Conservation (phyloP, 2,888 invertebrate genomes). For the Alloplasta piceator region DNA sequence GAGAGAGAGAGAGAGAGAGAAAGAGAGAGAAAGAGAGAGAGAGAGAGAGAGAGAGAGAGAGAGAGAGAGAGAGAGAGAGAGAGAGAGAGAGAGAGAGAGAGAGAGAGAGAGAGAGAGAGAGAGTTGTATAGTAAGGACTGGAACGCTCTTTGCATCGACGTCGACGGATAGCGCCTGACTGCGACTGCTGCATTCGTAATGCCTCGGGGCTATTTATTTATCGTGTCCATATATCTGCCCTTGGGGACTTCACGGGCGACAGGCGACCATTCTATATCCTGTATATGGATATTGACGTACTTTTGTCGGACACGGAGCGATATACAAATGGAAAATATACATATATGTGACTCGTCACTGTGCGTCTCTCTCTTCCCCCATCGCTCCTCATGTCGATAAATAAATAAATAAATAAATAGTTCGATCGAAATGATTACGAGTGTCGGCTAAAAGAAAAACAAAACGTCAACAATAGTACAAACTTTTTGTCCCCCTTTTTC, state of each 20-base stretch:
- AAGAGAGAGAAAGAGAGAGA: not conserved
- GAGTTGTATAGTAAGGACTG: constrained; percentile 16
- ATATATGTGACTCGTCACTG: not conserved
- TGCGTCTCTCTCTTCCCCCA: not conserved
- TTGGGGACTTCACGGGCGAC: constrained; percentile 77
- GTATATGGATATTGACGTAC: constrained; percentile 1
- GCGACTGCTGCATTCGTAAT: constrained; percentile 69
- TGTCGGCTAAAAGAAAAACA: not conserved
- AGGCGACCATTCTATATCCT: constrained; percentile 47
- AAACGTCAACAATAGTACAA: not conserved
- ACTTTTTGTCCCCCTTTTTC: not conserved
- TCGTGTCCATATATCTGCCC: constrained; percentile 75
- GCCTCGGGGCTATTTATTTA: constrained; percentile 74
- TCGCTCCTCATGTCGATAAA: constrained; percentile 8
- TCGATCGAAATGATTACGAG: constrained; percentile 23
- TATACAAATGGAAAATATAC: not conserved
- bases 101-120: constrained; percentile 35
- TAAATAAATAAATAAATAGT: constrained; percentile 20
- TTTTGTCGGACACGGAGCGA: not conserved
- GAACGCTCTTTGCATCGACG: not conserved
- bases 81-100: constrained; percentile 28
- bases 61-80: constrained; percentile 38
- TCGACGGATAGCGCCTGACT: constrained; percentile 1
- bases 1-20: constrained; percentile 34
- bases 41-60: not conserved